Evolutionary conservation across 2,113 vertebrate genomes (phyloP).

Genomic region (Sylvietta virens): DNA sequence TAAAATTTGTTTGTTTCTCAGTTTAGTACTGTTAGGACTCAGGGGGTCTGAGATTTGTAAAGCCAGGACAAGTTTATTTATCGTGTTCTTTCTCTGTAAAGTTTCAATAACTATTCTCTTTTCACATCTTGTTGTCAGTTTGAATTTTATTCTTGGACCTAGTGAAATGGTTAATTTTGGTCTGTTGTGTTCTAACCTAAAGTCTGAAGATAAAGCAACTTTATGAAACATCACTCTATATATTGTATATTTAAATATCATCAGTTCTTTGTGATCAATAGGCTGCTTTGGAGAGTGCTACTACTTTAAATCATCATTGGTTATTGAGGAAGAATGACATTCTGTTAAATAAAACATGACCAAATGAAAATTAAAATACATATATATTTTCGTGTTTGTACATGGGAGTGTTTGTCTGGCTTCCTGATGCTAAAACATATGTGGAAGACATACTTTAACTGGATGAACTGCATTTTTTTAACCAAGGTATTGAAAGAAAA

Average conservation of each 20-base stretch:
- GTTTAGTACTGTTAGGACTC: constrained; percentile 30
- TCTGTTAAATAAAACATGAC: constrained; percentile 65
- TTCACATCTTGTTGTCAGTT: background rate
- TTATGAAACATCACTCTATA: constrained; percentile 33
- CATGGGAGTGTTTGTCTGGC: background rate
- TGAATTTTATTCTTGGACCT: constrained; percentile 7
- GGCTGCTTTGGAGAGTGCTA: constrained; percentile 32
- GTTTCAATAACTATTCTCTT: constrained; percentile 5
- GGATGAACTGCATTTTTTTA: background rate
- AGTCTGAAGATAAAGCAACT: constrained; percentile 15
- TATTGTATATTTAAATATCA: constrained; percentile 38
- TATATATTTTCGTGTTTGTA: constrained; percentile 49
- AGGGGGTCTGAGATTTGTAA: constrained; percentile 53
- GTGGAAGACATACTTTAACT: background rate
- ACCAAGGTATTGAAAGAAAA: background rate
- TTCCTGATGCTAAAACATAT: background rate
- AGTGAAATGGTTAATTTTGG: background rate
- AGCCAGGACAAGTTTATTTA: constrained; percentile 30
- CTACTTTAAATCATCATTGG: constrained; percentile 30
- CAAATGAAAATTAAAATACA: constrained; percentile 59
- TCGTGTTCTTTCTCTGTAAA: constrained; percentile 12
- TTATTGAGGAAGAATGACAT: constrained; percentile 46
- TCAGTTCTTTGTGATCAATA: constrained; percentile 19
- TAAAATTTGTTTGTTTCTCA: constrained; percentile 18
- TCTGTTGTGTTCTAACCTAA: background rate